Evolutionary conservation across 23 tunicate species (phyloP).

Genomic region (Diplosoma virens): DNA sequence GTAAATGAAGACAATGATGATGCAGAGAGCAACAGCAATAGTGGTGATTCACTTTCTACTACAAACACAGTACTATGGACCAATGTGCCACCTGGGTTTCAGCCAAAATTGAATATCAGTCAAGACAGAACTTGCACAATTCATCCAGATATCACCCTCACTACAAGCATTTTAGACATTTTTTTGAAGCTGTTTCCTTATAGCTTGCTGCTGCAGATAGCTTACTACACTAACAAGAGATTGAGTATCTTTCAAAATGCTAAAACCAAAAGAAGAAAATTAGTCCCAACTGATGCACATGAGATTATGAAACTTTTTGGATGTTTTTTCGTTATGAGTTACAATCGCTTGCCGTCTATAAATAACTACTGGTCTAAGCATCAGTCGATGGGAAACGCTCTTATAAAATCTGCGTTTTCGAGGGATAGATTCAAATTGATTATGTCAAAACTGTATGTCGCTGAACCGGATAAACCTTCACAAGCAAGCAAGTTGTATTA

Average conservation of each 20-base stretch:
- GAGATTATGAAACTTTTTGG: conserved; percentile 18
- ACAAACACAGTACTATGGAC: neutral
- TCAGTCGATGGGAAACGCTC: neutral
- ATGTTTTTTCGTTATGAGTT: neutral
- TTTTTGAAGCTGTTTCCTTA: neutral
- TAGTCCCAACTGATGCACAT: neutral
- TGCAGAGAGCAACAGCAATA: neutral
- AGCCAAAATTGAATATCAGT: conserved; percentile 1
- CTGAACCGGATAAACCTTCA: neutral
- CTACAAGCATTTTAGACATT: conserved; percentile 30
- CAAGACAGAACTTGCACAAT: conserved; percentile 21
- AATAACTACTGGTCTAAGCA: conserved; percentile 3
- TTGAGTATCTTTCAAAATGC: neutral
- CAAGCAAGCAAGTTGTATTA: conserved; percentile 15
- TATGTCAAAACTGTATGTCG: conserved; percentile 12
- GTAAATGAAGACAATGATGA: conserved; percentile 24
- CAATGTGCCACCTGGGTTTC: conserved; percentile 11
- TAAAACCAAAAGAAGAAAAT: neutral
- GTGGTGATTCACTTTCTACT: neutral
- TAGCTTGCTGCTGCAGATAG: conserved; percentile 4
- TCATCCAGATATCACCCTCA: conserved; percentile 20
- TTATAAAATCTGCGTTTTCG: neutral
- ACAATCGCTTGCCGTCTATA: neutral
- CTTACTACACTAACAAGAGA: conserved; percentile 6
- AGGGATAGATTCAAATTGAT: conserved; percentile 8